These are phyloP conservation scores for Tamias sibiricus DNA, from an alignment of 2,113 vertebrate genomes.

Conservation along the genomic window DNA sequence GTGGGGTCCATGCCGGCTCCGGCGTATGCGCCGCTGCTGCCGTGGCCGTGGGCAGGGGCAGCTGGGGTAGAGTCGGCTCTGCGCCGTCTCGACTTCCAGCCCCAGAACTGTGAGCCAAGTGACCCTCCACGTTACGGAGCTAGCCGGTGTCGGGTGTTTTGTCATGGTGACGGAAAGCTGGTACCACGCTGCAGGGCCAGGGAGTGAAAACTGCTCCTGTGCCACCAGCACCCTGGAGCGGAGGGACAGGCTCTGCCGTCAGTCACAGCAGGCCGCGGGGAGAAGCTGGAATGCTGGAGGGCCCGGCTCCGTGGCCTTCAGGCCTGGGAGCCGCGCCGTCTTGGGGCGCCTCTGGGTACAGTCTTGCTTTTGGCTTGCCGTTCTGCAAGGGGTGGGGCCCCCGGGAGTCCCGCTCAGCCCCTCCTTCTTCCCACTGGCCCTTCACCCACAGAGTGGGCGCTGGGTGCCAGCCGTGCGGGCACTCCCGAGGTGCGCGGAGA, in stretches of 20 bases:
- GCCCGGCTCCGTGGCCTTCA: accelerated
- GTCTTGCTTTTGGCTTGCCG: too few relatives aligned
- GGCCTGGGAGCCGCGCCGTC: accelerated
- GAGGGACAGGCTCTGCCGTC: too few relatives aligned
- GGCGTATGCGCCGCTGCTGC: not conserved
- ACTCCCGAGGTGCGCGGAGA: not conserved
- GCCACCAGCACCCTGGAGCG: not conserved
- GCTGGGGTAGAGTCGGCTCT: too few relatives aligned
- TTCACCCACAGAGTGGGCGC: too few relatives aligned
- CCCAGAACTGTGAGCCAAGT: not conserved
- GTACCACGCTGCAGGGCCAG: too few relatives aligned
- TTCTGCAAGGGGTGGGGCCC: not conserved
- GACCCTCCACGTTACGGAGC: not conserved
- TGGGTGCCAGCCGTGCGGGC: not conserved
- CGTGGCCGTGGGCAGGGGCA: not conserved
- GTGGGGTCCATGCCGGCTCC: too few relatives aligned
- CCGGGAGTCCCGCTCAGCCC: not conserved
- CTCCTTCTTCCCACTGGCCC: not conserved
- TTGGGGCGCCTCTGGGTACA: not conserved
- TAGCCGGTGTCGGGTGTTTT: not conserved
- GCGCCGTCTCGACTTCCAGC: accelerated
- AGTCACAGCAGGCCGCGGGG: too few relatives aligned
- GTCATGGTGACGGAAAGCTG: not conserved
- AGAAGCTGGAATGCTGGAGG: not conserved
- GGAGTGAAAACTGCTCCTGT: not conserved